Base-by-base conservation (phyloP, 2,113 vertebrate genomes). In the Alces alces region DNA sequence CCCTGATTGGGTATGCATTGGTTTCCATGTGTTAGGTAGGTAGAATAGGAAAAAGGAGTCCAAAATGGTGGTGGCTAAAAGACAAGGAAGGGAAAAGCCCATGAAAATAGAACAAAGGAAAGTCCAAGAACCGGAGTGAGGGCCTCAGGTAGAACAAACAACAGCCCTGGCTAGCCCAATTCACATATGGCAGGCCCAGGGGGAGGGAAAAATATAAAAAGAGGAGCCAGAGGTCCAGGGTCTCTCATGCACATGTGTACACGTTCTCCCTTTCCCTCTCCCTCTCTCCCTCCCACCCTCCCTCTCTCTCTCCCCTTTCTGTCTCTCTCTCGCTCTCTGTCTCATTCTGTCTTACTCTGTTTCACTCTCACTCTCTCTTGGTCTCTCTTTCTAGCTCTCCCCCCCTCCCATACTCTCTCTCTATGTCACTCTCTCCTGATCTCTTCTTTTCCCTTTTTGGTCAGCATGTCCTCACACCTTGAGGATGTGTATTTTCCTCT, bases 161-260 rank as follows among this genome's bases (percentile, higher is more conserved):
- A 2, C 36, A 36, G 64, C 64, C 17, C n/a, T 36, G n/a, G 64
- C 64, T 70, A 36, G 64, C 19, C 64, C 33, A 36, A 3, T 70
- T 36, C n/a, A 70, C 17, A 70, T 19, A 36, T n/a, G 17, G 17
- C n/a, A 11, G 64, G n/a, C 1, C n/a, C 33, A 66, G 17, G 8
- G n/a, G n/a, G 4, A 36, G 17, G 33, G 21, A 36, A 70, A 70
- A 21, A 5, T 9, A 36, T 70, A 70, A 70, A 70, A n/a, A 66
- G 33, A 3, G 17, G 17, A 36, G n/a, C 8, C 64, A 66, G 21
- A 66, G 0, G 17, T 66, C n/a, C 64, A 11, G n/a, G n/a, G n/a
- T n/a, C 0, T 70, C 17, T 70, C 64, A 36, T 0, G 16, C 8
- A 19, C 4, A n/a, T 66, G n/a, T 2, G 0, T 36, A 4, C 17